phyloP scores from a whole-genome alignment of 2,888 invertebrate genomes.

The Agrypnus murinus region DNA sequence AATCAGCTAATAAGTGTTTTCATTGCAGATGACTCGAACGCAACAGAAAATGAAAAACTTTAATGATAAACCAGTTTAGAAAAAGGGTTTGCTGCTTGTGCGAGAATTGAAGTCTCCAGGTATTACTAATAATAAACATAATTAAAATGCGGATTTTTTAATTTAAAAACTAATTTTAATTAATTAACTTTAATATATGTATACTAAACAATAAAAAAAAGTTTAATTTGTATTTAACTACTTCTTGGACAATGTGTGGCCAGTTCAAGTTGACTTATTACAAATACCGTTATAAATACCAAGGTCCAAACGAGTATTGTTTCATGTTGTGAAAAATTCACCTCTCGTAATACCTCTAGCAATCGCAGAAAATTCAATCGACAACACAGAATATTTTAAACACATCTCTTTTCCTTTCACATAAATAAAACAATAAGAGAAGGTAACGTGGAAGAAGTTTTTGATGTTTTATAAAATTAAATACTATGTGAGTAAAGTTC shows the following conservation, averaged over 20 bases:
- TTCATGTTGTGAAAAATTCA: conserved; percentile 18
- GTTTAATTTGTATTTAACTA: too few relatives aligned
- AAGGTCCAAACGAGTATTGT: conserved; percentile 23
- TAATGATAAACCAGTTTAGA: background rate
- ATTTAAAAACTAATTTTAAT: too few relatives aligned
- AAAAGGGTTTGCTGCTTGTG: too few relatives aligned
- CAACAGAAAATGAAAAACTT: background rate
- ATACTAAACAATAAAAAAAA: too few relatives aligned
- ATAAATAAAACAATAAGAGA: conserved; percentile 13
- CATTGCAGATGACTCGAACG: background rate
- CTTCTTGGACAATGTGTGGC: conserved; percentile 23
- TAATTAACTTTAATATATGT: too few relatives aligned
- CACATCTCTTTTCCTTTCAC: conserved; percentile 13
- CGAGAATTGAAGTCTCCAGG: too few relatives aligned
- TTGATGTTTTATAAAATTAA: conserved; percentile 13
- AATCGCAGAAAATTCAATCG: background rate
- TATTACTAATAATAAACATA: too few relatives aligned
- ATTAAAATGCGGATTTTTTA: too few relatives aligned
- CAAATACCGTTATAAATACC: conserved; percentile 31
- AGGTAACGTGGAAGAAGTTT: conserved; percentile 13
- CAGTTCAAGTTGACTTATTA: conserved; percentile 27
- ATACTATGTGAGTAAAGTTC: conserved; percentile 9
- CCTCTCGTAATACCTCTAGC: background rate
- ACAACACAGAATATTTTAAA: background rate
- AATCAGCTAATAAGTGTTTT: conserved; percentile 3